A percentile compares a stretch with the other conserved stretches of the same genome.
Conservation (phyloP, 2,113 vertebrate species). For the Prolemur simus region DNA sequence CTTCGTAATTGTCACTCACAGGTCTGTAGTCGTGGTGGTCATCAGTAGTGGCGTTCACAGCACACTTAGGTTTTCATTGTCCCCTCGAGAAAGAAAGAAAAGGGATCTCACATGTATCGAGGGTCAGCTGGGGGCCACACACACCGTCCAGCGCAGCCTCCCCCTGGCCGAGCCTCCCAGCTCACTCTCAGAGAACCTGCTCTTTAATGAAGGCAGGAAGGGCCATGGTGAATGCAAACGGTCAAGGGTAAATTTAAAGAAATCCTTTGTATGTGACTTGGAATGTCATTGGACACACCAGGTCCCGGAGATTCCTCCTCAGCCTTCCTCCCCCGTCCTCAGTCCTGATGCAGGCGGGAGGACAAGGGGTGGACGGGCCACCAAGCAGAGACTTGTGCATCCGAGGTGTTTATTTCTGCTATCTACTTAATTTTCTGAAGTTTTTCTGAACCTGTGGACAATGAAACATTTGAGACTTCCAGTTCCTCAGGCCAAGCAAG, state of each 20-base stretch:
- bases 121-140: fast-evolving
- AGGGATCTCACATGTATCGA: neutral
- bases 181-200: neutral
- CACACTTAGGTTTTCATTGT: neutral
- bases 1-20: neutral
- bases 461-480: neutral
- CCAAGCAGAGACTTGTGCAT: no score
- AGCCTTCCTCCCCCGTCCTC: neutral
- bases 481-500: neutral
- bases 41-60: neutral
- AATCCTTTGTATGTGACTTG: neutral
- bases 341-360: neutral
- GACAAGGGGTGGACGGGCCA: fast-evolving
- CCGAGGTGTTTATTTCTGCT: neutral
- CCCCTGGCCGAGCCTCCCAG: fast-evolving
- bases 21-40: neutral
- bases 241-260: neutral
- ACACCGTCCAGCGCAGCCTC: fast-evolving
- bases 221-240: neutral
- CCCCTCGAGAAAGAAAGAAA: neutral
- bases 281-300: neutral
- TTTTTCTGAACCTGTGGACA: neutral
- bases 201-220: no score
- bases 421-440: neutral
- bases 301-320: neutral